phyloP scores from a whole-genome alignment of 1,140 invertebrate genomes.

The Tetranychus urticae region DNA sequence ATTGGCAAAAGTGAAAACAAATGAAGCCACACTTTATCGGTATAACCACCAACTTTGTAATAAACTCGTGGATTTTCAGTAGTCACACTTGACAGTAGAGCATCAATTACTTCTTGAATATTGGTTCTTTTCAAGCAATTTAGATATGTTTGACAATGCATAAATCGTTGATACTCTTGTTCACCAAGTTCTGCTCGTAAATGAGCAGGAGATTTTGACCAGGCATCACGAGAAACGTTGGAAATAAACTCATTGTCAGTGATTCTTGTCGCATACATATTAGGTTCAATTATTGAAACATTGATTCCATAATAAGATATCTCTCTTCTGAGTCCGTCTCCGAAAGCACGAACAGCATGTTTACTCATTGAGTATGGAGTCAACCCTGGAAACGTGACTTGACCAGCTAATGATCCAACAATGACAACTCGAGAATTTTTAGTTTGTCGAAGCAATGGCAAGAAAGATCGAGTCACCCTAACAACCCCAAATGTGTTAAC shows the following conservation, averaged over 20 bases:
- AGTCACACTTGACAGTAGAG: conserved; percentile 18
- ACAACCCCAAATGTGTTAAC: conserved; percentile 23
- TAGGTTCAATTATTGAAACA: conserved; percentile 26
- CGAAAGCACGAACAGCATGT: conserved; percentile 26
- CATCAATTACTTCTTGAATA: conserved; percentile 19
- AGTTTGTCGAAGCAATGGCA: conserved; percentile 18
- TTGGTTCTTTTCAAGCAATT: conserved; percentile 10
- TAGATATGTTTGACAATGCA: conserved; percentile 6
- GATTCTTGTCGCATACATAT: conserved; percentile 1
- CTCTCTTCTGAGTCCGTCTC: conserved; percentile 27
- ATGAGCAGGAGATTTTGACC: conserved; percentile 17
- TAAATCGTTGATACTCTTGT: conserved; percentile 18
- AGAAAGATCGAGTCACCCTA: conserved; percentile 18
- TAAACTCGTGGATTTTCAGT: conserved; percentile 3
- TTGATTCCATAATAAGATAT: conserved; percentile 26
- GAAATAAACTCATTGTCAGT: neutral
- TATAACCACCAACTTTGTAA: neutral
- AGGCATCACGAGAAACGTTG: conserved; percentile 5
- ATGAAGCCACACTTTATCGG: neutral
- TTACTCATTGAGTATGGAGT: conserved; percentile 28
- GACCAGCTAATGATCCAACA: conserved; percentile 24
- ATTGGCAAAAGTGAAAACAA: neutral
- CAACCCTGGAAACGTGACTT: conserved; percentile 13
- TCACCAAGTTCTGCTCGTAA: conserved; percentile 19
- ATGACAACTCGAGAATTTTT: conserved; percentile 20